phyloP scores from a whole-genome alignment of 2,113 vertebrate species.

The Hypomesus transpacificus region DNA sequence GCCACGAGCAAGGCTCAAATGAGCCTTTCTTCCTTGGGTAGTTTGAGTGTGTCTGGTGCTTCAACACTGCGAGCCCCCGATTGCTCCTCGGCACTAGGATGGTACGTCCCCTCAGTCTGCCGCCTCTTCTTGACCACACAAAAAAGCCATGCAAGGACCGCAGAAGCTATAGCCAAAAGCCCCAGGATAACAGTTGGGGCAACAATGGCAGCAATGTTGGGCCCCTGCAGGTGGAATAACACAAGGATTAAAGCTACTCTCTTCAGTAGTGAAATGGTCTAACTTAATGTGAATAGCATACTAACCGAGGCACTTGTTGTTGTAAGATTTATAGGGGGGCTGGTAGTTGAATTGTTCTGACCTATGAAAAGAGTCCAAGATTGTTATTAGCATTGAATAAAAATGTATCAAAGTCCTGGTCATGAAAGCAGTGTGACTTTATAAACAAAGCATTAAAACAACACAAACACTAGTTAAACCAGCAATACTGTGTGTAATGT shows the following conservation, averaged over 20 bases:
- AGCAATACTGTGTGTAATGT: background rate
- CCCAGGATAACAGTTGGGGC: slow-evolving; percentile 75
- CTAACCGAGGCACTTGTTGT: slow-evolving; percentile 27
- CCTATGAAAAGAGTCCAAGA: slow-evolving; percentile 44
- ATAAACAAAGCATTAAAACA: too few relatives aligned
- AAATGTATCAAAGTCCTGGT: background rate
- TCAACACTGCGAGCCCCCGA: slow-evolving; percentile 69
- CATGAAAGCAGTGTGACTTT: too few relatives aligned
- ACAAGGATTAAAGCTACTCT: background rate
- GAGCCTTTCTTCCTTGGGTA: slow-evolving; percentile 88
- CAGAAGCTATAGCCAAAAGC: slow-evolving; percentile 64
- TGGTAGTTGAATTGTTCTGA: slow-evolving; percentile 13
- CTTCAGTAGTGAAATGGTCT: background rate
- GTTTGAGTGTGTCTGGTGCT: slow-evolving; percentile 75
- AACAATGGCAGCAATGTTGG: slow-evolving; percentile 75
- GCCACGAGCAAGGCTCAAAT: slow-evolving; percentile 64
- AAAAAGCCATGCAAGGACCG: slow-evolving; percentile 63
- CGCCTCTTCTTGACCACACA: slow-evolving; percentile 81
- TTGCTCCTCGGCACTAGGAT: slow-evolving; percentile 85
- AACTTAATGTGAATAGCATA: background rate
- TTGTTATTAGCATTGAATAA: background rate
- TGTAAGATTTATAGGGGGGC: background rate
- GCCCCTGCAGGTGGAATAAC: slow-evolving; percentile 29
- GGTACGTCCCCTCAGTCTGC: slow-evolving; percentile 86
- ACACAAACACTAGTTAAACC: too few relatives aligned